Evolutionary conservation across 2,888 invertebrate genomes (phyloP).

Genomic region (Acleris laterana): DNA sequence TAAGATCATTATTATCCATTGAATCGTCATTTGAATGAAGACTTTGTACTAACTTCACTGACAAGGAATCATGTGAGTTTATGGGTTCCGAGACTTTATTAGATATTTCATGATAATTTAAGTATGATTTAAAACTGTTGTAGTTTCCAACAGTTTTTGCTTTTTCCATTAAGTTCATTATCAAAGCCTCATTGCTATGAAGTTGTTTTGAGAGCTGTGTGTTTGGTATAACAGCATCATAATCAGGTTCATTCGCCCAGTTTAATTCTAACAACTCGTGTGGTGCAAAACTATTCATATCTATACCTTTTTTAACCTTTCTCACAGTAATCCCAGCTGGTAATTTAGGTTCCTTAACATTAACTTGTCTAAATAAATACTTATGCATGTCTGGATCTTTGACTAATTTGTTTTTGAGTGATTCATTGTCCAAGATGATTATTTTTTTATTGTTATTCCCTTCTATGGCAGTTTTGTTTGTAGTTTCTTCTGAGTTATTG

Average conservation of each 20-base stretch:
- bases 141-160: slow-evolving; percentile 18
- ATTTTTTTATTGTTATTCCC: slow-evolving; percentile 10
- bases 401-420: slow-evolving; percentile 18
- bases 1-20: slow-evolving; percentile 10
- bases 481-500: neutral
- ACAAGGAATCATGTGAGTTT: slow-evolving; percentile 17
- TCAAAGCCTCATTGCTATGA: slow-evolving; percentile 31
- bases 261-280: slow-evolving; percentile 27
- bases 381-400: slow-evolving; percentile 25
- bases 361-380: slow-evolving; percentile 14
- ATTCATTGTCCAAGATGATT: slow-evolving; percentile 28
- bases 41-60: slow-evolving; percentile 19
- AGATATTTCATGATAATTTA: neutral
- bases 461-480: neutral
- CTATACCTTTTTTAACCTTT: slow-evolving; percentile 11
- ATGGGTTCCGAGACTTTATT: neutral
- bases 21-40: neutral
- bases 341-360: slow-evolving; percentile 10
- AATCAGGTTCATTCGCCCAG: slow-evolving; percentile 24
- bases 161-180: slow-evolving; percentile 33
- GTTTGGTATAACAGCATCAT: slow-evolving; percentile 2
- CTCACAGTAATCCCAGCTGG: slow-evolving; percentile 21
- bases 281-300: slow-evolving; percentile 21
- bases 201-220: slow-evolving; percentile 4
- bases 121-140: slow-evolving; percentile 3